Base-by-base conservation (phyloP, 2,113 vertebrate species). In the Coptodon bakossiorum region DNA sequence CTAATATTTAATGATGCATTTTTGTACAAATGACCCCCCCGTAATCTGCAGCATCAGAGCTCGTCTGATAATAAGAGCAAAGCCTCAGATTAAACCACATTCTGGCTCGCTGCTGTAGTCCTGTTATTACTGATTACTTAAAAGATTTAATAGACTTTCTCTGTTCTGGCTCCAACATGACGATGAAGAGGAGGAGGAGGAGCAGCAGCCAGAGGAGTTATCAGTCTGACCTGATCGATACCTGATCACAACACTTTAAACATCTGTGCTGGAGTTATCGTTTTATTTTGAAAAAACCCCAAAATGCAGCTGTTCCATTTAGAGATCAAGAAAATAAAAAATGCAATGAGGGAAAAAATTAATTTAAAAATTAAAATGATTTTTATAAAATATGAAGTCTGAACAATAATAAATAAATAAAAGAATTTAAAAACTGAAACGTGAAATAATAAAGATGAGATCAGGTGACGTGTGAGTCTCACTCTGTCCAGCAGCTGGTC, bases 401-500 rank as follows among this genome's bases (percentile, higher is more conserved):
- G 13, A 73, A 45, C 38, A 7, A 17, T 4, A 24, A 0, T 0
- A 45, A 2, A 73, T 45, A 27, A 73, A 73, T 45, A 17, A 45
- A 73, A 73, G 1, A 43, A 73, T 13, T 68, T 3, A 38, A 68
- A 40, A 66, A 22, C 29, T 38, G 34, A 66, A 66, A 2, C 2
- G 2, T 68, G 34, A 68, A 38, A 68, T 68, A 13, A 38, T 40
- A 22, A 68, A 43, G n/a, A 71, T 17, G 24, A 48, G 24, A 29
- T 76, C 61, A 53, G 45, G 13, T 24, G 50, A 19, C 29, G 57
- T 24, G 22, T 10, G 63, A 6, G 11, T 57, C 85, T 91, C 66
- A 95, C 98, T 96, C 90, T 96, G 90, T 97, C 92, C 89, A 99
- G 95, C 82, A 99, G 86, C n/a, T 96, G 96, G 36, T 96, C 91